Percentiles rank a stretch among this genome's conserved stretches.
Evolutionary conservation across 1,140 invertebrate species (phyloP).

Genomic region (Chironomus tepperi): DNA sequence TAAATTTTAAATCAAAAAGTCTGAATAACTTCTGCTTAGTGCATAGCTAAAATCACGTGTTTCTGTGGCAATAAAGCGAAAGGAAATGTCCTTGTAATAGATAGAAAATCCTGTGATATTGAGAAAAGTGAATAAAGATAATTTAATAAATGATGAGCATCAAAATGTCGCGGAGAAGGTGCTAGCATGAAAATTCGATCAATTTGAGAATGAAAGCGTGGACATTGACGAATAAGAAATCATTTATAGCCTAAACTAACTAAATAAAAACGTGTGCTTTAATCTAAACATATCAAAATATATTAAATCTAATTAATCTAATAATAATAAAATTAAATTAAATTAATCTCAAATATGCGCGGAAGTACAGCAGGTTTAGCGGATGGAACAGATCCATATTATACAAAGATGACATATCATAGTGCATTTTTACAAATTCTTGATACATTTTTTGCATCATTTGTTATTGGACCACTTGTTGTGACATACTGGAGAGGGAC

Average conservation of each 20-base stretch:
- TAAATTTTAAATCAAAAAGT: too few relatives aligned
- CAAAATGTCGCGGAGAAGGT: too few relatives aligned
- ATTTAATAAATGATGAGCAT: too few relatives aligned
- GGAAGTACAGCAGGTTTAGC: conserved; percentile 49
- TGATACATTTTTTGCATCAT: conserved; percentile 60
- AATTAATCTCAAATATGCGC: conserved; percentile 40
- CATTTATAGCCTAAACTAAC: not conserved
- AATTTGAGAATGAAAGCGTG: not conserved
- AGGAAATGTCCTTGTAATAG: too few relatives aligned
- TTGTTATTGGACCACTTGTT: conserved; percentile 65
- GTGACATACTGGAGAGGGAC: conserved; percentile 79
- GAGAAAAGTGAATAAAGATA: too few relatives aligned
- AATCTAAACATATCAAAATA: too few relatives aligned
- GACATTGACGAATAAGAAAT: not conserved
- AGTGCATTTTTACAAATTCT: conserved; percentile 54
- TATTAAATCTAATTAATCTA: not conserved
- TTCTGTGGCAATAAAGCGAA: too few relatives aligned
- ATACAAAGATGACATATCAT: conserved; percentile 43
- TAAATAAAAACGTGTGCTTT: not conserved
- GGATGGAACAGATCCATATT: conserved; percentile 39
- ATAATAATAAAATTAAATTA: not conserved
- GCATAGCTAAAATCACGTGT: too few relatives aligned
- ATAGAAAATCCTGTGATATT: too few relatives aligned
- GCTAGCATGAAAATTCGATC: too few relatives aligned
- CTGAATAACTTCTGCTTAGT: too few relatives aligned